Evolutionary conservation across 2,888 invertebrate genomes (phyloP).

Genomic region (Andrena trimmerana): DNA sequence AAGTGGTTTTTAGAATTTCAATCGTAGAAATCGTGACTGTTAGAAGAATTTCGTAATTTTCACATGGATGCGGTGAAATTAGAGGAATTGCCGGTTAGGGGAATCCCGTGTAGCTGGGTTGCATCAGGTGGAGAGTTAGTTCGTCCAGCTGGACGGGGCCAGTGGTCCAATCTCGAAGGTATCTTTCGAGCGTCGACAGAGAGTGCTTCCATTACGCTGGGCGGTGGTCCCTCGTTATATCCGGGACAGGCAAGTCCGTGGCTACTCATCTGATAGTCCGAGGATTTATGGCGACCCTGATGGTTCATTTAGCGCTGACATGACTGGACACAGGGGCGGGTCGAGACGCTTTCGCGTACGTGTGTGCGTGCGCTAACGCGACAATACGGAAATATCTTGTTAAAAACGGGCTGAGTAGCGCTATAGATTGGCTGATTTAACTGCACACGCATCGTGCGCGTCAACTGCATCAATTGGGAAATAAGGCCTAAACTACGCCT

Average conservation of each 20-base stretch:
- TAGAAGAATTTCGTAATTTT: not conserved
- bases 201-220: conserved; percentile 79
- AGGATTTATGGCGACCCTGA: conserved; percentile 81
- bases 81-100: conserved; percentile 22
- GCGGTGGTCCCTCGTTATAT: conserved; percentile 82
- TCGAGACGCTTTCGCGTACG: conserved; percentile 60
- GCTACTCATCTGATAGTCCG: conserved; percentile 79
- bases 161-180: conserved; percentile 68
- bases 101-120: conserved; percentile 16
- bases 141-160: conserved; percentile 44
- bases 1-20: not conserved
- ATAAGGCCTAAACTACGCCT: conserved; percentile 58
- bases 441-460: conserved; percentile 55
- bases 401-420: conserved; percentile 70
- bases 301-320: conserved; percentile 82
- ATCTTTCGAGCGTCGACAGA: conserved; percentile 72
- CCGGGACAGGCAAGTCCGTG: conserved; percentile 76
- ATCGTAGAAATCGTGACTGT: not conserved
- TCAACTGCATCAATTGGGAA: conserved; percentile 66
- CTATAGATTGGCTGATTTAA: conserved; percentile 65
- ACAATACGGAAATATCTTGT: conserved; percentile 80
- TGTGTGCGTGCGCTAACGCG: conserved; percentile 70
- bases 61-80: conserved; percentile 3
- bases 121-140: conserved; percentile 56
- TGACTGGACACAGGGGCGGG: conserved; percentile 75